Base-by-base conservation (phyloP, 2,888 invertebrate species). In the Biston stratarius region DNA sequence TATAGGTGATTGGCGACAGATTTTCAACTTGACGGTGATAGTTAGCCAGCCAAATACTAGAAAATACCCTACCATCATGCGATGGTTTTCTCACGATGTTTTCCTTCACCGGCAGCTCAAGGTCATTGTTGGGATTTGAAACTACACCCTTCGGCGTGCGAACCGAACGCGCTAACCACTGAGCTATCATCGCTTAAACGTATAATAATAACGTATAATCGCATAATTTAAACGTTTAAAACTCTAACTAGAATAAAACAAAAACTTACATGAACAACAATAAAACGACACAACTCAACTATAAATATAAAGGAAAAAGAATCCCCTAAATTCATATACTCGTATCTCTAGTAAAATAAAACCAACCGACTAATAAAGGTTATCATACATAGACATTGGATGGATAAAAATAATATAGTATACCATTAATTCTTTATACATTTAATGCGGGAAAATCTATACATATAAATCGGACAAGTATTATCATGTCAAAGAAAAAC, bases 201-300 rank as follows among this genome's bases (percentile, higher is more conserved):
- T 24, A 24, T 24, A 24, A n/a, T n/a, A n/a, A n/a, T n/a, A n/a
- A n/a, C n/a, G n/a, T n/a, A n/a, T n/a, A 42, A 42, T 0, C 24
- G 12, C 14, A 7, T 7, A 15, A 11, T 14, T 38, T 47, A 59
- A 48, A 52, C 53, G 33, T 44, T 53, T 6, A 8, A 40, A 64
- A 57, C 51, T 56, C 44, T 15, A 63, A 51, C 38, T 53, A 40
- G 55, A 36, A 49, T 65, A 58, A n/a, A 49, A 59, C 57, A 34
- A 38, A 14, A 34, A 45, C 48, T 49, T 42, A 10, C 11, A 52
- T 61, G 36, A 60, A 61, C 49, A 65, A 60, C 42, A 64, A 53
- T 53, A 48, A 49, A 60, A 42, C 40, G 14, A 49, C 36, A 36
- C 9, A 8, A 38, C 36, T 33, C 9, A 48, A 48, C 40, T 24